Conservation (phyloP, 1,140 invertebrate species). For the Brachionus sp. region DNA sequence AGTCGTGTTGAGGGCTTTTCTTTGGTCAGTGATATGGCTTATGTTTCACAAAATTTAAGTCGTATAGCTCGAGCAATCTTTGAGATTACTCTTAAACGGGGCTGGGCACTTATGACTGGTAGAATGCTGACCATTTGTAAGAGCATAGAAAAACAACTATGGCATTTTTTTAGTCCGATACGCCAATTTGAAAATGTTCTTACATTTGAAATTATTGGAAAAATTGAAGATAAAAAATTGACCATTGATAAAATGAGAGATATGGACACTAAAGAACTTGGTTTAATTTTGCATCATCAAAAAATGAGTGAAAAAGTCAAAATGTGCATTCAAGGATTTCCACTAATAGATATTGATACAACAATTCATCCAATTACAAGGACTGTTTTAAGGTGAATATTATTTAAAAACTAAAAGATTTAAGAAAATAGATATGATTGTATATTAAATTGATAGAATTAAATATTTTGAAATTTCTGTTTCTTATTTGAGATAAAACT, state of each 20-base stretch:
- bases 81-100: slow-evolving; percentile 82
- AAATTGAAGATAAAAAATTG: slow-evolving; percentile 74
- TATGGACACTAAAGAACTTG: slow-evolving; percentile 80
- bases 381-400: slow-evolving; percentile 65
- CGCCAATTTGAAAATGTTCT: slow-evolving; percentile 74
- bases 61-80: slow-evolving; percentile 86
- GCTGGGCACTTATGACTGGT: slow-evolving; percentile 81
- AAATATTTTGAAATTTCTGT: too few relatives aligned
- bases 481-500: background rate
- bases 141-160: slow-evolving; percentile 72
- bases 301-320: slow-evolving; percentile 74
- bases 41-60: slow-evolving; percentile 86
- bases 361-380: slow-evolving; percentile 90
- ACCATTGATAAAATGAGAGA: slow-evolving; percentile 74
- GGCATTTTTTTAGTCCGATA: slow-evolving; percentile 80
- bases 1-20: slow-evolving; percentile 78
- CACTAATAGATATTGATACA: slow-evolving; percentile 75
- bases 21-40: slow-evolving; percentile 83
- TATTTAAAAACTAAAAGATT: background rate
- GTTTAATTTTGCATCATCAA: slow-evolving; percentile 72
- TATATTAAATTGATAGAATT: too few relatives aligned
- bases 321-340: slow-evolving; percentile 78
- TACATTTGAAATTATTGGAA: slow-evolving; percentile 72
- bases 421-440: too few relatives aligned
- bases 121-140: slow-evolving; percentile 75